phyloP scores from a whole-genome alignment of 2,113 vertebrate genomes.

The Hydrochoerus hydrochaeris region DNA sequence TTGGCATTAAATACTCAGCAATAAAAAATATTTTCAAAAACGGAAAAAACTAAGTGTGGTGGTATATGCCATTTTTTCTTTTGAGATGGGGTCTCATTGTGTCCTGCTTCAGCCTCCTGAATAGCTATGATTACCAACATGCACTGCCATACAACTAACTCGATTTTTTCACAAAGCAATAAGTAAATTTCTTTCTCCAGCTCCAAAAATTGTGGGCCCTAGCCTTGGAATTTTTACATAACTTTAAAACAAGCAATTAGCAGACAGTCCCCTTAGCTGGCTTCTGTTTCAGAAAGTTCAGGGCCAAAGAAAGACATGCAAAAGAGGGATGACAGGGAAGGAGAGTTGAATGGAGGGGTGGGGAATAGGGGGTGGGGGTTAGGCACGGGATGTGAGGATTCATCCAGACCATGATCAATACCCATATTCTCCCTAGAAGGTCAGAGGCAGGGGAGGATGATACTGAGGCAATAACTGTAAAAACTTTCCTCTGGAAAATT shows the following conservation, averaged over 20 bases:
- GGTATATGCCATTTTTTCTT: neutral
- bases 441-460: neutral
- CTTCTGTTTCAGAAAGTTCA: neutral
- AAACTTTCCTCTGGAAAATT: constrained; percentile 46
- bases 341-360: neutral
- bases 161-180: neutral
- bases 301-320: neutral
- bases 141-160: neutral
- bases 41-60: neutral
- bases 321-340: neutral
- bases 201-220: neutral
- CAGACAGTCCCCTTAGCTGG: neutral
- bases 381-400: neutral
- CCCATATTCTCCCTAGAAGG: neutral
- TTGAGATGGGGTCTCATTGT: neutral
- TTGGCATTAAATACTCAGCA: neutral
- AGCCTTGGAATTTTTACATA: neutral
- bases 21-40: neutral
- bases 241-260: constrained; percentile 46
- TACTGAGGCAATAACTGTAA: neutral
- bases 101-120: neutral
- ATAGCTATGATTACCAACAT: neutral
- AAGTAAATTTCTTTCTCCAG: neutral
- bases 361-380: too few species aligned
- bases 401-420: neutral